Evolutionary conservation across 2,113 vertebrate species (phyloP).

Genomic region (Cnemophilus loriae): DNA sequence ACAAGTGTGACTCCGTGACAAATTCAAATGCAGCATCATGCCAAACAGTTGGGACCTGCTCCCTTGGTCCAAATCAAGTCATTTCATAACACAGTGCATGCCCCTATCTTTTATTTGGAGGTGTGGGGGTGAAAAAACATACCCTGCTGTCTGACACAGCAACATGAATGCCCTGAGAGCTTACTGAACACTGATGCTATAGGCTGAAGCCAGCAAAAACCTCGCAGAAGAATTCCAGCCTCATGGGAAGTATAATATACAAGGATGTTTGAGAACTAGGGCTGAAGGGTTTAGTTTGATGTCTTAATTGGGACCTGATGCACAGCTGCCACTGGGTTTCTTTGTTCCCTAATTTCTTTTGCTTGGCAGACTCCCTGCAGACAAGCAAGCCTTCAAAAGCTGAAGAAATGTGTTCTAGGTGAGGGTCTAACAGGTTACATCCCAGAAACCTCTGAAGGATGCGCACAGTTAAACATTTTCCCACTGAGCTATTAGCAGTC

Average conservation of each 20-base stretch:
- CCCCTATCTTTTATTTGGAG: not conserved
- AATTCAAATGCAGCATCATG: not conserved
- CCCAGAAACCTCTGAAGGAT: slow-evolving; percentile 41
- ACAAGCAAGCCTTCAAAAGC: slow-evolving; percentile 29
- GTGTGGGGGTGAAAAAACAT: not conserved
- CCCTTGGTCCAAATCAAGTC: not conserved
- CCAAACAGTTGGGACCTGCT: not conserved
- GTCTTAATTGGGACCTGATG: slow-evolving; percentile 65
- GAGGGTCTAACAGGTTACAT: slow-evolving; percentile 49
- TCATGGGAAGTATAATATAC: slow-evolving; percentile 59
- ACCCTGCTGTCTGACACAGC: not conserved
- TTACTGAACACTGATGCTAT: slow-evolving; percentile 31
- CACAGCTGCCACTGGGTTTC: slow-evolving; percentile 60
- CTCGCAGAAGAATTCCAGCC: slow-evolving; percentile 21
- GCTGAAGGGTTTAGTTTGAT: slow-evolving; percentile 58
- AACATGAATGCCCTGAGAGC: not conserved
- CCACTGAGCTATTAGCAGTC: slow-evolving; percentile 16
- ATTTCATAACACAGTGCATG: not conserved
- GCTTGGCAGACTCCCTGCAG: slow-evolving; percentile 50
- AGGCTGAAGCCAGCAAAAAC: slow-evolving; percentile 41
- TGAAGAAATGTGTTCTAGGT: slow-evolving; percentile 37
- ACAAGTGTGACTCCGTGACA: not conserved
- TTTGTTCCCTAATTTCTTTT: slow-evolving; percentile 59
- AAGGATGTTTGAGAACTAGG: slow-evolving; percentile 54
- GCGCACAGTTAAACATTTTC: not conserved